These are phyloP conservation scores for Amphibalanus amphitrite DNA, from an alignment of 1,140 invertebrate species.

Conservation along the genomic window DNA sequence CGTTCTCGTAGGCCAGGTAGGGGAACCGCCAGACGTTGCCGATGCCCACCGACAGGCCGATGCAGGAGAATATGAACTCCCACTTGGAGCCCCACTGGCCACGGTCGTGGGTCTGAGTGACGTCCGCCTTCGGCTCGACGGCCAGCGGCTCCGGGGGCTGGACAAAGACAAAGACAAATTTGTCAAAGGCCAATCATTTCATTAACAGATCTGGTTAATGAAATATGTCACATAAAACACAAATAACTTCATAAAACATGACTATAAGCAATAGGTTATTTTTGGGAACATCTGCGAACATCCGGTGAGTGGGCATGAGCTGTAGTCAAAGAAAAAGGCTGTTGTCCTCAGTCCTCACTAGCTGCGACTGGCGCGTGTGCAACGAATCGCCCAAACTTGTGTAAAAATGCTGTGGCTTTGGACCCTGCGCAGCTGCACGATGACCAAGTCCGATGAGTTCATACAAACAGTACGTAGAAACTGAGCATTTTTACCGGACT, in stretches of 20 bases:
- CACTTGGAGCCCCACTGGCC: conserved; percentile 26
- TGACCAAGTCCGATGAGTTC: too few relatives aligned
- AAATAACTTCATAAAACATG: background rate
- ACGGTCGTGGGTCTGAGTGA: conserved; percentile 11
- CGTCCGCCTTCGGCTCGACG: conserved; percentile 2
- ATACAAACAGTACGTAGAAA: too few relatives aligned
- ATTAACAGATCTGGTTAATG: background rate
- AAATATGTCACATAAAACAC: background rate
- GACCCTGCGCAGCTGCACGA: too few relatives aligned
- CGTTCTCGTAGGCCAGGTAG: conserved; percentile 28
- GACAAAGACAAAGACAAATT: background rate
- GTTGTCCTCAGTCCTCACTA: too few relatives aligned
- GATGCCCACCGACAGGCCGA: conserved; percentile 27
- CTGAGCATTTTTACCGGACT: too few relatives aligned
- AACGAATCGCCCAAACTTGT: too few relatives aligned
- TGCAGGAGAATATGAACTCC: conserved; percentile 27
- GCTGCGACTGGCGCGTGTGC: too few relatives aligned
- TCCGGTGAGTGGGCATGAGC: too few relatives aligned
- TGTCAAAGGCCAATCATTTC: background rate
- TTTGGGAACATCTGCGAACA: too few relatives aligned
- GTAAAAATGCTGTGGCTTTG: too few relatives aligned
- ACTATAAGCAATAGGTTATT: too few relatives aligned
- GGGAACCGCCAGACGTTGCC: conserved; percentile 30
- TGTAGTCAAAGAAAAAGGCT: too few relatives aligned
- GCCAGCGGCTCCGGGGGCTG: conserved; percentile 7